Conservation (phyloP, 2,797 vertebrate genomes). For the Arctocebus calabarensis region DNA sequence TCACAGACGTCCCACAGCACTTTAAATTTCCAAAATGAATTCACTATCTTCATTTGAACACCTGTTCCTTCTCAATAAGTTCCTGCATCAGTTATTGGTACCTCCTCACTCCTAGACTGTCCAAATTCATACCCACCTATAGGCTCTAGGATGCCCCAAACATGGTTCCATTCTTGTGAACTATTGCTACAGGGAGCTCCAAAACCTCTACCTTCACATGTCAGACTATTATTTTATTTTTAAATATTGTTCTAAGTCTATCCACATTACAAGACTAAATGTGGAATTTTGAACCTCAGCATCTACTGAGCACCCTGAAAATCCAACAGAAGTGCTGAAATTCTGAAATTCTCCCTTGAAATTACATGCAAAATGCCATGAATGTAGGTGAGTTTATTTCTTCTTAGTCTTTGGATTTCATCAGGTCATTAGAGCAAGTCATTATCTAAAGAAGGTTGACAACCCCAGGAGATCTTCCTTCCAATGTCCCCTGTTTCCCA, state of each 20-base stretch:
- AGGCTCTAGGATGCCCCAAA: conserved; percentile 11
- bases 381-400: neutral
- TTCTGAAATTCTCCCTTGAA: conserved; percentile 2
- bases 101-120: neutral
- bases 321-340: neutral
- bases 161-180: neutral
- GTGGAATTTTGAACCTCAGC: neutral
- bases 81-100: neutral
- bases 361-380: neutral
- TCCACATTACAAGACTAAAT: neutral
- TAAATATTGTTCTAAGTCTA: neutral
- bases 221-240: neutral
- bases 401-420: neutral
- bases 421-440: neutral
- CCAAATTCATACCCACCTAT: neutral
- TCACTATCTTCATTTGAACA: neutral
- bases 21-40: conserved; percentile 12
- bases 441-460: neutral
- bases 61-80: neutral
- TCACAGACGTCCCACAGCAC: neutral
- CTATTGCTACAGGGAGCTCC: neutral
- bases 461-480: neutral
- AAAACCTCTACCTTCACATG: neutral
- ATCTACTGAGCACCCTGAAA: neutral
- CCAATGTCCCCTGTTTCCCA: neutral